Evolutionary conservation across 2,797 vertebrate species (phyloP).

Genomic region (Sebastes paucispinis): DNA sequence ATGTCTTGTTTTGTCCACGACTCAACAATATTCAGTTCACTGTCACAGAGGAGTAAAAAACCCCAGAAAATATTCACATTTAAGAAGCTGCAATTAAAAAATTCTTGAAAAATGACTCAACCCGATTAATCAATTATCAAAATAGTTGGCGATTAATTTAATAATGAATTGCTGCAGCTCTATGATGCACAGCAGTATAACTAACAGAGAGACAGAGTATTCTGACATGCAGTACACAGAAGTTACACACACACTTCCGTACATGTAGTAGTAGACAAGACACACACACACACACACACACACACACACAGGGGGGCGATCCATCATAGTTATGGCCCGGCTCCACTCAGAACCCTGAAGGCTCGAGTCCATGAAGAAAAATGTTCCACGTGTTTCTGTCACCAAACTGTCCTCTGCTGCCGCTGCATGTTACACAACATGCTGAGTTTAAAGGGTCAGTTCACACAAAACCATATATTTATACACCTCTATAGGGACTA

Average conservation of each 20-base stretch:
- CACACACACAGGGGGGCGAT: conserved; percentile 45
- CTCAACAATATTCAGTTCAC: too few species aligned
- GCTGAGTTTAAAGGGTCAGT: not conserved
- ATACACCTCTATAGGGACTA: not conserved
- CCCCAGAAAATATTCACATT: too few species aligned
- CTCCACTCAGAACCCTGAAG: conserved; percentile 37
- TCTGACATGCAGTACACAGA: conserved; percentile 1
- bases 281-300: conserved; percentile 37
- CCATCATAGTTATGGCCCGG: conserved; percentile 60
- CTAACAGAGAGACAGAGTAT: not conserved
- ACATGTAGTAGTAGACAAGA: not conserved
- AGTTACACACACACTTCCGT: not conserved
- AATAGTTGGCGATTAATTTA: too few species aligned
- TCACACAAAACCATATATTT: not conserved
- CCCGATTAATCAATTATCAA: too few species aligned
- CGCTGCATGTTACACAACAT: not conserved
- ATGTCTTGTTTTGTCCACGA: too few species aligned
- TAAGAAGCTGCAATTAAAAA: too few species aligned
- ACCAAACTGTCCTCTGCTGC: conserved; percentile 16
- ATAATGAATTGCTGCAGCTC: too few species aligned
- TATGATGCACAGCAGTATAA: not conserved
- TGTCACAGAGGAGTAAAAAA: too few species aligned
- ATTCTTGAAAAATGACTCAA: too few species aligned
- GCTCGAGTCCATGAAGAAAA: conserved; percentile 53
- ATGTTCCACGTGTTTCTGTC: conserved; percentile 55